Evolutionary conservation across 2,888 invertebrate genomes (phyloP).

Genomic region (Agrotis segetum): DNA sequence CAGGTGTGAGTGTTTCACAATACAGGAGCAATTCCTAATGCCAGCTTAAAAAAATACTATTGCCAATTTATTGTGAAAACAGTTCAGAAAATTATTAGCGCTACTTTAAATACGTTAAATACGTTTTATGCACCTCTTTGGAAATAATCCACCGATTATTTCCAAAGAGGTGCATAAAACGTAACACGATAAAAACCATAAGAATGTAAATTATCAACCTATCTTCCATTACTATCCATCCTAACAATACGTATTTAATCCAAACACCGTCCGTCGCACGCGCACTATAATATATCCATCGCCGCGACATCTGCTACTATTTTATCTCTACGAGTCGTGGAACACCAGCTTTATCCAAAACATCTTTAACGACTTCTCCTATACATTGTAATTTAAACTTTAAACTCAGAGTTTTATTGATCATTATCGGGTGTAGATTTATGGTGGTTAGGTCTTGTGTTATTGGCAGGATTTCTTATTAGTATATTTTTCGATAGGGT

Average conservation of each 20-base stretch:
- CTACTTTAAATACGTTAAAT: no score
- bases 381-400: constrained; percentile 36
- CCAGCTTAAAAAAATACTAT: no score
- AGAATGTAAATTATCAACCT: no score
- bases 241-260: constrained; percentile 68
- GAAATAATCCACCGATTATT: no score
- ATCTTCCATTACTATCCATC: constrained; percentile 52
- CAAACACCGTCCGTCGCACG: constrained; percentile 67
- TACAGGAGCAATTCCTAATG: no score
- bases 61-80: no score
- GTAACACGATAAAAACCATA: no score
- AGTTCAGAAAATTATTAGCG: no score
- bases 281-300: constrained; percentile 80
- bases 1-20: no score
- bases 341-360: constrained; percentile 62
- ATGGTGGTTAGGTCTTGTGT: constrained; percentile 18
- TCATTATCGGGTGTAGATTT: constrained; percentile 5
- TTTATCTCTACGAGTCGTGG: constrained; percentile 74
- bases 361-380: constrained; percentile 47
- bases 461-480: constrained; percentile 30
- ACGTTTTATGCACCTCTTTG: no score
- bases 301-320: constrained; percentile 79
- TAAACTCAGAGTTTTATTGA: constrained; percentile 4
- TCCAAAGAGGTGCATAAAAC: no score
- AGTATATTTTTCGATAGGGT: constrained; percentile 56